Evolutionary conservation across 2,797 vertebrate genomes (phyloP), one percentile per base, ranked within the genome.

Genomic region (Aeoliscus strigatus): DNA sequence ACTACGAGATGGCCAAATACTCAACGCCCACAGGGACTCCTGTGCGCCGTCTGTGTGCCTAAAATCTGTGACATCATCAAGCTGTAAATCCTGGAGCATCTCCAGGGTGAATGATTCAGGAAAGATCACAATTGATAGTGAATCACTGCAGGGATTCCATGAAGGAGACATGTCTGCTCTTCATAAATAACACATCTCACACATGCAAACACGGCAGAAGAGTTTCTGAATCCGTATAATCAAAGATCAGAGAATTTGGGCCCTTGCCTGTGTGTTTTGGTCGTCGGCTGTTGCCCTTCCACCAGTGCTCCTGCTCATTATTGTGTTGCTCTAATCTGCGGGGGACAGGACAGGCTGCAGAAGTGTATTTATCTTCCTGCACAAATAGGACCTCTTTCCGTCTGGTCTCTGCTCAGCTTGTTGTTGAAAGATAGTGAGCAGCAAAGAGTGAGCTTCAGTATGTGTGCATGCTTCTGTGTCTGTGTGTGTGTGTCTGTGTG

Each of bases 371-470:
- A 87, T 90, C 88, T 90, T 82, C 79, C 80, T 74, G 67, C 75
- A 82, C 84, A 87, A 89, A 89, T 85, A 89, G 79, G 73, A 70
- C 59, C 74, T 84, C 77, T 84, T 89, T 87, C 85, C 84, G 74
- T 88, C 85, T 86, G 85, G 70, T 84, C 77, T 63, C 69, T 66
- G 79, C 83, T 87, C 74, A 53, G 80, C 66, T 85, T 89, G 86
- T 88, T 88, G 84, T 88, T 89, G 86, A 88, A 86, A 86, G 87
- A 90, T 89, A 88, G 80, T 60, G 64, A 75, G 78, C 81, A 74
- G 79, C 52, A 43, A 71, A 74, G 60, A 80, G 63, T 51, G 41
- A 68, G 71, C 51, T 45, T 69, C 56, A 63, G 61, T 59, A 3
- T 58, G 66, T 46, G 48, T 11, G 14, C 26, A 35, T 29, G 33